Conservation (phyloP, 2,888 invertebrate genomes). For the Agrotis exclamationis region DNA sequence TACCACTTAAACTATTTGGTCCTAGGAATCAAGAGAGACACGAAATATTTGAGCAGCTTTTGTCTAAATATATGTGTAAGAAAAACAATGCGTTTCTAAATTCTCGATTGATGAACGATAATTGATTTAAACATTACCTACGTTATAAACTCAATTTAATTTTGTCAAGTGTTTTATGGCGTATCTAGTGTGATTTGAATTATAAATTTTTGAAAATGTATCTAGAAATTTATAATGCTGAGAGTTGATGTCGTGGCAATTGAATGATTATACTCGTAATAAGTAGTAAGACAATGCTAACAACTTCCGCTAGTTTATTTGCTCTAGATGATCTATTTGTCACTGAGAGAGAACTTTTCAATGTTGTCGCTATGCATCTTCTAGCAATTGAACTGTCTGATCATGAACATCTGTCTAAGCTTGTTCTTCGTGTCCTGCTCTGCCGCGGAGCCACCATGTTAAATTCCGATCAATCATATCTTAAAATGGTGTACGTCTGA, state of each 20-base stretch:
- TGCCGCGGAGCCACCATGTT: too few relatives aligned
- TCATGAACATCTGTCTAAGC: slow-evolving; percentile 76
- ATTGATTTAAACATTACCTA: background rate
- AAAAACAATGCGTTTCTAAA: slow-evolving; percentile 42
- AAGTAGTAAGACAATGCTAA: slow-evolving; percentile 57
- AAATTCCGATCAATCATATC: too few relatives aligned
- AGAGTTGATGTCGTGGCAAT: slow-evolving; percentile 42
- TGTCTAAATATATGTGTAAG: slow-evolving; percentile 49
- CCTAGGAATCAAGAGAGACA: background rate
- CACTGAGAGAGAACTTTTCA: slow-evolving; percentile 40
- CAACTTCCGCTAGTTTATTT: slow-evolving; percentile 63
- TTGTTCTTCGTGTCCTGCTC: too few relatives aligned
- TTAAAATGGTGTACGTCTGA: too few relatives aligned
- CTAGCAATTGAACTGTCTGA: slow-evolving; percentile 62
- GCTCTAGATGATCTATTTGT: slow-evolving; percentile 60
- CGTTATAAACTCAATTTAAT: slow-evolving; percentile 26
- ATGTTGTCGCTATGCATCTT: slow-evolving; percentile 67
- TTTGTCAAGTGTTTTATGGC: slow-evolving; percentile 29
- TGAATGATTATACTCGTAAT: slow-evolving; percentile 45
- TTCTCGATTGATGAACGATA: slow-evolving; percentile 19
- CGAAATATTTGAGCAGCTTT: slow-evolving; percentile 49
- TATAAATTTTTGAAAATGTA: background rate
- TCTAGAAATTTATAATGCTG: too few relatives aligned
- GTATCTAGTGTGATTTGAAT: background rate
- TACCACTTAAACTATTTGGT: background rate